phyloP scores from a whole-genome alignment of 92 coral and sea anemone genomes.

The Isaurus tuberculatus region DNA sequence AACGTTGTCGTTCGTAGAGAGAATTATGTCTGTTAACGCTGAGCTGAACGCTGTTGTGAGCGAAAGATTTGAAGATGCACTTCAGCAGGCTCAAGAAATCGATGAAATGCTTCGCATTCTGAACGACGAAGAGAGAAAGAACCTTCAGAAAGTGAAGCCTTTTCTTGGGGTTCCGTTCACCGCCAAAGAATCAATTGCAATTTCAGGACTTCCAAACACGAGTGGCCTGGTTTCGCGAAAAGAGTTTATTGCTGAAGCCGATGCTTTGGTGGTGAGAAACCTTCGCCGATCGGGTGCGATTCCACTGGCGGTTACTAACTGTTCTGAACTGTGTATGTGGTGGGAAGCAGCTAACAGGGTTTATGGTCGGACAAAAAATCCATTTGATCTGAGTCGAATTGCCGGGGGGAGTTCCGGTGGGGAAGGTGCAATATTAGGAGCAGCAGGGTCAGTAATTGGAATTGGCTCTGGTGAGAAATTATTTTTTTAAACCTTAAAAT shows the following conservation, averaged over 20 bases:
- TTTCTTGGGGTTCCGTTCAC: constrained; percentile 95
- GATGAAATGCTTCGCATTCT: constrained; percentile 76
- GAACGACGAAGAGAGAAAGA: constrained; percentile 59
- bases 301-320: constrained; percentile 83
- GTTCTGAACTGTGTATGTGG: constrained; percentile 98
- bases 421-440: constrained; percentile 93
- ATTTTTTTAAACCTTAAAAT: background rate
- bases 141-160: constrained; percentile 63
- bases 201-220: constrained; percentile 82
- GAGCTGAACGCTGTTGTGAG: constrained; percentile 86
- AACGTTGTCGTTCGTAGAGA: constrained; percentile 72
- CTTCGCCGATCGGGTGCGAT: constrained; percentile 89
- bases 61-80: constrained; percentile 87
- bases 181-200: constrained; percentile 88
- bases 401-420: constrained; percentile 99
- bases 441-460: constrained; percentile 93
- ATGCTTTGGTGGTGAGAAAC: constrained; percentile 82
- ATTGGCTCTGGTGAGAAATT: constrained; percentile 85
- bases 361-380: constrained; percentile 90
- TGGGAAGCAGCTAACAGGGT: constrained; percentile 96
- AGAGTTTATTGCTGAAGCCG: constrained; percentile 68
- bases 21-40: constrained; percentile 78
- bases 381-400: constrained; percentile 77
- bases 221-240: constrained; percentile 91
- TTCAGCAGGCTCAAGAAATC: constrained; percentile 80